phyloP scores from a whole-genome alignment of 2,797 vertebrate species.

The Oophaga sylvatica region DNA sequence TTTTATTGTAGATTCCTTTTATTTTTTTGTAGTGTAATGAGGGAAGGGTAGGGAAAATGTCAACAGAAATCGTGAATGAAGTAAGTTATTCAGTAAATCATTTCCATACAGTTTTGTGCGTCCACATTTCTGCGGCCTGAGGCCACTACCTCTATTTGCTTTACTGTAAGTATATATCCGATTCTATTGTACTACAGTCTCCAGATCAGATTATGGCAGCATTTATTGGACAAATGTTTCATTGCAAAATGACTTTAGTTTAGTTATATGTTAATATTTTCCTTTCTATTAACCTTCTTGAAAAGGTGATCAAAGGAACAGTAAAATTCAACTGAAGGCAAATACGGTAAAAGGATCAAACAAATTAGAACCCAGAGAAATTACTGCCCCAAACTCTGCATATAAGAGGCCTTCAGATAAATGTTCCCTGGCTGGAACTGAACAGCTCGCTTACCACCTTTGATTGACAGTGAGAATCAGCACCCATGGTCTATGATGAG shows the following conservation, averaged over 20 bases:
- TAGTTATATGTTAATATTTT: not conserved
- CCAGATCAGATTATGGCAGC: not conserved
- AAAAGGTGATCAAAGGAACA: no score
- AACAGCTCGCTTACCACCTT: no score
- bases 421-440: no score
- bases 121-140: not conserved
- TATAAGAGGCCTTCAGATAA: no score
- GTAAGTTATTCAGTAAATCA: conserved; percentile 23
- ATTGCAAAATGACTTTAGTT: not conserved
- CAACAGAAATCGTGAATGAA: not conserved
- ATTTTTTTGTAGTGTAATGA: not conserved
- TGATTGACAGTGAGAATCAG: no score
- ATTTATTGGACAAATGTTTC: not conserved
- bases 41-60: not conserved
- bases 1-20: not conserved
- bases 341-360: no score
- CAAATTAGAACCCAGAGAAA: no score
- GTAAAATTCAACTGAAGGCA: no score
- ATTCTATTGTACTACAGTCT: not conserved
- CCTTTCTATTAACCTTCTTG: not conserved
- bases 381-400: no score
- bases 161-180: not conserved
- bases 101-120: conserved; percentile 8
- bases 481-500: no score
- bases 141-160: not conserved